These are phyloP conservation scores for Hestina assimilis DNA, from an alignment of 1,140 invertebrate species.

Conservation along the genomic window DNA sequence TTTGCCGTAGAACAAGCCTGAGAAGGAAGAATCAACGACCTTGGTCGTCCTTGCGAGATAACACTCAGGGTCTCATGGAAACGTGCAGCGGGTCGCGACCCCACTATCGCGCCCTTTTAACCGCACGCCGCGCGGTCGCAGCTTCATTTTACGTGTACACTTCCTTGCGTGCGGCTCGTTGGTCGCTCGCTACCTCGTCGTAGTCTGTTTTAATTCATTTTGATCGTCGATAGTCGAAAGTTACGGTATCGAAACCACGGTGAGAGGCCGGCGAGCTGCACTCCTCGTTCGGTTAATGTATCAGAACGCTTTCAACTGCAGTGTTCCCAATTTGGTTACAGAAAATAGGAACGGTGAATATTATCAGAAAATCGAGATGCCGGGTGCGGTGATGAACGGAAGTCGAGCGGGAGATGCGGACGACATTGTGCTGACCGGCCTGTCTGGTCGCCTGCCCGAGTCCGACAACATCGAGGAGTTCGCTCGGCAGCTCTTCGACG, in stretches of 20 bases:
- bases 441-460: conserved; percentile 94
- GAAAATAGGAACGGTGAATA: conserved; percentile 21
- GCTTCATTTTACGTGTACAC: conserved; percentile 49
- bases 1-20: background rate
- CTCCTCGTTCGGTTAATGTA: background rate
- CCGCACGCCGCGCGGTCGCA: conserved; percentile 30
- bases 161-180: conserved; percentile 34
- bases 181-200: conserved; percentile 8
- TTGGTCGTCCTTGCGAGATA: conserved; percentile 60
- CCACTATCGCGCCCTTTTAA: conserved; percentile 67
- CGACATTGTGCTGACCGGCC: conserved; percentile 92
- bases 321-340: conserved; percentile 31
- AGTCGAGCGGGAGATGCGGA: conserved; percentile 64
- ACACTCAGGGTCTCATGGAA: conserved; percentile 43
- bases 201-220: background rate
- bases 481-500: conserved; percentile 85
- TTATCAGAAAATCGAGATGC: conserved; percentile 34
- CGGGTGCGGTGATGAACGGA: conserved; percentile 54
- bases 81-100: conserved; percentile 56
- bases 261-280: conserved; percentile 12
- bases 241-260: background rate
- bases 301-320: background rate
- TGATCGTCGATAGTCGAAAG: background rate
- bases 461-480: conserved; percentile 94
- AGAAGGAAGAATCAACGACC: conserved; percentile 48